Conservation (phyloP, 2,888 invertebrate species). For the Bombyx huttoni region DNA sequence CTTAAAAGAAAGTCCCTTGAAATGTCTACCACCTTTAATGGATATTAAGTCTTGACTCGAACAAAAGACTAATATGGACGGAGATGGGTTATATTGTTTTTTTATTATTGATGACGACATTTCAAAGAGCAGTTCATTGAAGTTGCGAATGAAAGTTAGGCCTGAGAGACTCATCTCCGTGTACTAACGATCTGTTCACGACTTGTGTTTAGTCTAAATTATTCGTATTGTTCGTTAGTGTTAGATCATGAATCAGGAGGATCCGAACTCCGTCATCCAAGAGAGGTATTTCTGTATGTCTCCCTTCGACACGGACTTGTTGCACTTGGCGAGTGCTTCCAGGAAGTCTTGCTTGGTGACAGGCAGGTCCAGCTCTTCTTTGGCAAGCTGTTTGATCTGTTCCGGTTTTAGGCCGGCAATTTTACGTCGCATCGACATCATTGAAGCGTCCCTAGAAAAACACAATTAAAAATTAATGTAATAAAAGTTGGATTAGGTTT, state of each 20-base stretch:
- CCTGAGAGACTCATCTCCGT: no score
- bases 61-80: constrained; percentile 11
- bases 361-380: constrained; percentile 95
- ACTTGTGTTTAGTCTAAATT: neutral
- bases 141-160: no score
- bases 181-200: no score
- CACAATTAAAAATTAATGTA: no score
- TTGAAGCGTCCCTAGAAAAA: constrained; percentile 88
- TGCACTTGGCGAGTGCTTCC: constrained; percentile 94
- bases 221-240: neutral
- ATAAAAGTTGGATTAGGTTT: no score
- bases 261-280: constrained; percentile 98
- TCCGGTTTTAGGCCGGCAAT: constrained; percentile 94
- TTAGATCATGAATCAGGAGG: constrained; percentile 76
- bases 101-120: neutral
- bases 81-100: constrained; percentile 1
- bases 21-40: no score
- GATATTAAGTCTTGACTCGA: constrained; percentile 5
- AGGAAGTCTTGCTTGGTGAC: constrained; percentile 93
- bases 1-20: constrained; percentile 9
- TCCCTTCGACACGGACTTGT: constrained; percentile 94
- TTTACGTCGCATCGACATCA: constrained; percentile 98
- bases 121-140: no score
- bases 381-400: constrained; percentile 93
- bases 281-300: constrained; percentile 96